Evolutionary conservation across 1,140 invertebrate species (phyloP).

Genomic region (Lordiphosa collinella): DNA sequence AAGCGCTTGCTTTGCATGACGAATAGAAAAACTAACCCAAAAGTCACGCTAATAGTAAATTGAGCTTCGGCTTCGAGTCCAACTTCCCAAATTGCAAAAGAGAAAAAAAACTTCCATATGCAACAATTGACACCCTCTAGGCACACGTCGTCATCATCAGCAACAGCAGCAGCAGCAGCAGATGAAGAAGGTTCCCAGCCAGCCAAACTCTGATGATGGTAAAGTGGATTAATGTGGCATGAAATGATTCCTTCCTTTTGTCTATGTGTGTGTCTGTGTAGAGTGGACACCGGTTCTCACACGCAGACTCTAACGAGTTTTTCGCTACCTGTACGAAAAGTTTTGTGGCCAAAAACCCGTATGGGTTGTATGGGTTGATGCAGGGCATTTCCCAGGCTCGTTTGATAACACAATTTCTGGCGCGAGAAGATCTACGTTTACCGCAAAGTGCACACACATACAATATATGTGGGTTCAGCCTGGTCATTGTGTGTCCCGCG

Average conservation of each 20-base stretch:
- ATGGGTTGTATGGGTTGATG: slow-evolving; percentile 32
- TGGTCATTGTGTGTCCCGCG: slow-evolving; percentile 42
- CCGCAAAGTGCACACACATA: slow-evolving; percentile 61
- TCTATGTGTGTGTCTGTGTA: slow-evolving; percentile 12
- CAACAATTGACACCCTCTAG: slow-evolving; percentile 77
- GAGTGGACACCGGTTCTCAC: slow-evolving; percentile 42
- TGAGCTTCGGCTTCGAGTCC: slow-evolving; percentile 53
- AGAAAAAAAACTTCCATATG: slow-evolving; percentile 54
- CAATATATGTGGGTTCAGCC: slow-evolving; percentile 52
- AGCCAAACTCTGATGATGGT: slow-evolving; percentile 61
- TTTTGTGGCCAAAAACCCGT: slow-evolving; percentile 36
- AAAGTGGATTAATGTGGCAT: slow-evolving; percentile 78
- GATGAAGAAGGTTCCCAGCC: slow-evolving; percentile 58
- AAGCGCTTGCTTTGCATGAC: slow-evolving; percentile 72
- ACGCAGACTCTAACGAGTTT: slow-evolving; percentile 73
- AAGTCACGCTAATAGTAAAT: slow-evolving; percentile 77
- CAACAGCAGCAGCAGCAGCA: slow-evolving; percentile 1
- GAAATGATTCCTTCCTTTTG: slow-evolving; percentile 64
- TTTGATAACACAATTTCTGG: slow-evolving; percentile 75
- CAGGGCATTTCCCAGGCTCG: slow-evolving; percentile 71
- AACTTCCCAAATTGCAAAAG: slow-evolving; percentile 55
- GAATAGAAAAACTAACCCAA: slow-evolving; percentile 77
- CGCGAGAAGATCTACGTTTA: slow-evolving; percentile 50
- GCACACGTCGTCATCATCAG: slow-evolving; percentile 59
- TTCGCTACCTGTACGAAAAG: slow-evolving; percentile 64